phyloP scores from a whole-genome alignment of 2,888 invertebrate genomes.

The Crocallis elinguaria region DNA sequence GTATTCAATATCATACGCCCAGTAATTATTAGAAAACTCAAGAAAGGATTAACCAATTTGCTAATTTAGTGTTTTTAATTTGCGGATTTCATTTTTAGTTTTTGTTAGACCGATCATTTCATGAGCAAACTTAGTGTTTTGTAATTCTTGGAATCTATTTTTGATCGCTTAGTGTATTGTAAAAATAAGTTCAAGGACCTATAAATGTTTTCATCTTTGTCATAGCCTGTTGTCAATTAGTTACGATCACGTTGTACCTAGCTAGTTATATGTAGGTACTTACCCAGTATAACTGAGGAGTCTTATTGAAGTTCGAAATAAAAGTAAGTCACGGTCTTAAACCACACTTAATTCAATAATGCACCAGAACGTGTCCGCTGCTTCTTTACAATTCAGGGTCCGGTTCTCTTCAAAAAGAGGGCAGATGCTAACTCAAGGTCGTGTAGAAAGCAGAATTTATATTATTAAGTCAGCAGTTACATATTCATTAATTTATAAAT shows the following conservation, averaged over 20 bases:
- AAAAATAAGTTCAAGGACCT: too few species aligned
- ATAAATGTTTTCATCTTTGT: neutral
- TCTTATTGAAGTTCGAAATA: too few species aligned
- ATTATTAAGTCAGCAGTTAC: constrained; percentile 26
- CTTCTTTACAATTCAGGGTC: constrained; percentile 25
- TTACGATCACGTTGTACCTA: constrained; percentile 1
- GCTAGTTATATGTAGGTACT: neutral
- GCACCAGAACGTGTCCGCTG: constrained; percentile 20
- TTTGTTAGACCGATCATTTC: too few species aligned
- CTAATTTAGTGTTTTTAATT: too few species aligned
- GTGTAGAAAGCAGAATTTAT: constrained; percentile 33
- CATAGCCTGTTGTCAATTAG: neutral
- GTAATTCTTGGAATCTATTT: too few species aligned
- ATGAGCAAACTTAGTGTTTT: too few species aligned
- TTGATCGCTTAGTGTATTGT: too few species aligned
- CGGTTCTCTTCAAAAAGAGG: constrained; percentile 17
- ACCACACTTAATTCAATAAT: constrained; percentile 21
- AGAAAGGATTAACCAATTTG: too few species aligned
- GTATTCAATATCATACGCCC: too few species aligned
- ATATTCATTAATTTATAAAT: constrained; percentile 34
- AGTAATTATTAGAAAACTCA: too few species aligned
- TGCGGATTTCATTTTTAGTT: too few species aligned
- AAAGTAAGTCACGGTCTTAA: constrained; percentile 12
- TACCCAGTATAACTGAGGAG: neutral
- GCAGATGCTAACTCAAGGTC: constrained; percentile 21